phyloP scores from a whole-genome alignment of 2,113 vertebrate genomes.

The Leiothrix lutea region DNA sequence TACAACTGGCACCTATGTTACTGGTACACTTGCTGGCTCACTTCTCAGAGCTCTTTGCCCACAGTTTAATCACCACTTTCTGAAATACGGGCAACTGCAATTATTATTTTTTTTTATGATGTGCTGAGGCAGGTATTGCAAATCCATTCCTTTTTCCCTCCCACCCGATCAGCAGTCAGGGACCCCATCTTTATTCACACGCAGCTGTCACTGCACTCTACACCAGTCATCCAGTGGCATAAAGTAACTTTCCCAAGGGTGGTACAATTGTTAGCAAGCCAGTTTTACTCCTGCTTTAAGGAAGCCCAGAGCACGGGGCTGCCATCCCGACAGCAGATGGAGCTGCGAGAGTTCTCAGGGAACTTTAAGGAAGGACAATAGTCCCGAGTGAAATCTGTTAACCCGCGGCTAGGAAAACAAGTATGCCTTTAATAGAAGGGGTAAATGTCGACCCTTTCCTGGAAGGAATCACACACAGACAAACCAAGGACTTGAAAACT shows the following conservation, averaged over 20 bases:
- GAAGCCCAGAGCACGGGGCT: slow-evolving; percentile 40
- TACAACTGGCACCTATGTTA: slow-evolving; percentile 75
- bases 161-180: not conserved
- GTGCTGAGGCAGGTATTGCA: slow-evolving; percentile 36
- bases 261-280: slow-evolving; percentile 11
- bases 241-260: slow-evolving; percentile 23
- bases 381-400: slow-evolving; percentile 34
- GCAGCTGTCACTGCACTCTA: slow-evolving; percentile 20
- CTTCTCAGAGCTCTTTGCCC: slow-evolving; percentile 58
- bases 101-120: not conserved
- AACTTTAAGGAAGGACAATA: slow-evolving; percentile 63
- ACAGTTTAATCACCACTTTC: slow-evolving; percentile 38
- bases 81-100: slow-evolving; percentile 39
- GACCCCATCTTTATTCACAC: slow-evolving; percentile 55
- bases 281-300: not conserved
- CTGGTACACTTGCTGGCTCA: slow-evolving; percentile 69
- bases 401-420: slow-evolving; percentile 71
- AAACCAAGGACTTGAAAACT: slow-evolving; percentile 70
- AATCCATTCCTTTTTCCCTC: not conserved
- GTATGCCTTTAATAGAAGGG: slow-evolving; percentile 42
- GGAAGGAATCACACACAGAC: slow-evolving; percentile 70
- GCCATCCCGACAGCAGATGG: slow-evolving; percentile 73
- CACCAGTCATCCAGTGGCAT: slow-evolving; percentile 29
- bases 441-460: slow-evolving; percentile 61
- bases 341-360: slow-evolving; percentile 45